These are phyloP conservation scores for Erebia aethiops DNA, from an alignment of 2,888 invertebrate species.

Conservation along the genomic window DNA sequence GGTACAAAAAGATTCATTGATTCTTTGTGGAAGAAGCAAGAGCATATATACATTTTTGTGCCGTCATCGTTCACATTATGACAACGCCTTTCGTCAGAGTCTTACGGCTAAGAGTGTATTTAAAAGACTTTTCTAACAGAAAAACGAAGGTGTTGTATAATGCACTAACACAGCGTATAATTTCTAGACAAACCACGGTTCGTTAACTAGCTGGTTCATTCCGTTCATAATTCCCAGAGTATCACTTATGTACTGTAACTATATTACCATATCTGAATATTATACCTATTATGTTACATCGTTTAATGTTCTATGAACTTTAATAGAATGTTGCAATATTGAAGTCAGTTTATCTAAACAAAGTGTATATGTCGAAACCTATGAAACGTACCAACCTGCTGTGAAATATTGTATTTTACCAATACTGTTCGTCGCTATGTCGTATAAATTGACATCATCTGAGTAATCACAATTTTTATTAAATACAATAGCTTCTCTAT, in stretches of 20 bases:
- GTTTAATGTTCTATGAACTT: conserved; percentile 14
- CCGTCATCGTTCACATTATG: not conserved
- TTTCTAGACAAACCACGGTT: conserved; percentile 42
- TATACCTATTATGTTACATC: conserved; percentile 4
- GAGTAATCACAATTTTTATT: no score
- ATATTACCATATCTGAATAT: conserved; percentile 1
- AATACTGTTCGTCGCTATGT: not conserved
- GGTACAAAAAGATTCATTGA: no score
- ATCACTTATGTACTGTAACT: conserved; percentile 20
- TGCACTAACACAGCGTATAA: conserved; percentile 52
- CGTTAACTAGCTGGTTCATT: conserved; percentile 31
- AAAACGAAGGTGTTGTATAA: conserved; percentile 46
- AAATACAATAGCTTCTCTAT: no score
- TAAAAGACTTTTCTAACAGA: conserved; percentile 20
- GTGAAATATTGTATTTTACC: not conserved
- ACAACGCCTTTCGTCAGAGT: not conserved
- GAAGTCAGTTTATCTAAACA: conserved; percentile 4
- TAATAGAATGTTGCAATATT: conserved; percentile 16
- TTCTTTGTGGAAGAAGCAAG: not conserved
- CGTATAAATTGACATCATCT: not conserved
- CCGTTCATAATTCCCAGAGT: conserved; percentile 12
- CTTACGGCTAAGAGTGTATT: conserved; percentile 18
- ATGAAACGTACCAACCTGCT: not conserved
- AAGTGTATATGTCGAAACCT: not conserved
- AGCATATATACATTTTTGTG: not conserved